Percentiles rank a stretch among this genome's conserved stretches.
phyloP scores from a whole-genome alignment of 1,140 invertebrate genomes.

The Drosophila seguyi region DNA sequence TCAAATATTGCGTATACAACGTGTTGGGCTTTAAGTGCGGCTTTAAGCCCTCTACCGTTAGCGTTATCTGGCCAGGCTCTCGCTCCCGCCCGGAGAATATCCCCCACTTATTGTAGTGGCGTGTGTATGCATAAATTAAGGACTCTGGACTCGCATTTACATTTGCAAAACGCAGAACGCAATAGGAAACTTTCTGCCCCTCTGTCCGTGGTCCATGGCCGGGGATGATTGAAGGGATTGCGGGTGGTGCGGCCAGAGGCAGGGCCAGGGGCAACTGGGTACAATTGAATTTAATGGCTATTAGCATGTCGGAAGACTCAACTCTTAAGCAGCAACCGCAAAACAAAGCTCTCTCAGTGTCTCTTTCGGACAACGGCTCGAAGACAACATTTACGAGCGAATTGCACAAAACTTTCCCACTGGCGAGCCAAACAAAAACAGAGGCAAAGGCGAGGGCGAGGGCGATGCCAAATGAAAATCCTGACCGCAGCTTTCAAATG shows the following conservation, averaged over 20 bases:
- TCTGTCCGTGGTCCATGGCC: slow-evolving; percentile 2
- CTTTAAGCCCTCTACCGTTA: slow-evolving; percentile 44
- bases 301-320: slow-evolving; percentile 71
- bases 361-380: slow-evolving; percentile 18
- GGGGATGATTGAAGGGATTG: slow-evolving; percentile 42
- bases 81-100: slow-evolving; percentile 19
- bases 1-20: slow-evolving; percentile 49
- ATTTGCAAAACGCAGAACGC: slow-evolving; percentile 50
- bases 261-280: slow-evolving; percentile 4
- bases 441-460: background rate
- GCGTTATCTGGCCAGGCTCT: slow-evolving; percentile 24
- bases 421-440: slow-evolving; percentile 27
- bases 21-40: slow-evolving; percentile 44
- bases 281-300: slow-evolving; percentile 74
- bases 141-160: slow-evolving; percentile 43
- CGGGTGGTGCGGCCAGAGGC: background rate
- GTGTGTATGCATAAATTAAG: slow-evolving; percentile 77
- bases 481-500: slow-evolving; percentile 55
- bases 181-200: slow-evolving; percentile 43
- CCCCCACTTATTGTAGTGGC: slow-evolving; percentile 53
- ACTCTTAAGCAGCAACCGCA: slow-evolving; percentile 63
- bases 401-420: slow-evolving; percentile 51
- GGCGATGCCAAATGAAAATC: slow-evolving; percentile 31
- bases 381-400: slow-evolving; percentile 58
- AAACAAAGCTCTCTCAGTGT: slow-evolving; percentile 53